Evolutionary conservation across 64 coral and sea anemone genomes (phyloP).

Genomic region (Stichodactyla mertensii): DNA sequence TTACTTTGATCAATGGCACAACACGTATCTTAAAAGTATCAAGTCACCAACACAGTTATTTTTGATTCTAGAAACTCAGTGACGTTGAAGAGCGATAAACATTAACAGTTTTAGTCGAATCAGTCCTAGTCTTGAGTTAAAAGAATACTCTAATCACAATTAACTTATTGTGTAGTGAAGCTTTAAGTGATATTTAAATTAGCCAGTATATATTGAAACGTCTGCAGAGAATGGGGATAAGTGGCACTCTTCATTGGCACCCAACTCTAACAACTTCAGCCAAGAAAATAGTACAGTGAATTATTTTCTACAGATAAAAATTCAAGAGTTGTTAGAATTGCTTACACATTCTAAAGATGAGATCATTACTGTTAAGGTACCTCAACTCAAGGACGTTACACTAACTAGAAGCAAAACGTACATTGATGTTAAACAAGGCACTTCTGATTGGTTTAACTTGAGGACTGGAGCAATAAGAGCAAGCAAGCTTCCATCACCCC

Average conservation of each 20-base stretch:
- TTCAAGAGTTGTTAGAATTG: conserved; percentile 25
- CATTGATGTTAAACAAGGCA: background rate
- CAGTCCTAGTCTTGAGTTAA: too few relatives aligned
- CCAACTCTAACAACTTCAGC: conserved; percentile 17
- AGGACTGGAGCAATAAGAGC: background rate
- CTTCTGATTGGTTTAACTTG: background rate
- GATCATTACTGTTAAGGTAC: conserved; percentile 31
- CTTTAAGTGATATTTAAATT: too few relatives aligned
- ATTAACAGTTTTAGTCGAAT: too few relatives aligned
- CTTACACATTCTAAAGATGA: conserved; percentile 31
- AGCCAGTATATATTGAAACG: conserved; percentile 4
- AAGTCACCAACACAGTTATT: too few relatives aligned
- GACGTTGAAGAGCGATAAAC: too few relatives aligned
- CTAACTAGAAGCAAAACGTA: background rate
- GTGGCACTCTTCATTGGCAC: conserved; percentile 20
- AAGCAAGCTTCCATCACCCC: conserved; percentile 1
- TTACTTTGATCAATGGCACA: too few relatives aligned
- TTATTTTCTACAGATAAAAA: conserved; percentile 32
- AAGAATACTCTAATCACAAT: too few relatives aligned
- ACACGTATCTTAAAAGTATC: too few relatives aligned
- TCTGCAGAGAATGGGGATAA: conserved; percentile 8
- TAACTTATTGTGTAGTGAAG: too few relatives aligned
- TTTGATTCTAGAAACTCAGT: too few relatives aligned
- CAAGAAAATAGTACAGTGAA: conserved; percentile 14
- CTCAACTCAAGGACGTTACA: conserved; percentile 16